Evolutionary conservation across 2,797 vertebrate species (phyloP), one percentile per base, ranked within the genome.

Genomic region (Rhabdophis nuchalis): DNA sequence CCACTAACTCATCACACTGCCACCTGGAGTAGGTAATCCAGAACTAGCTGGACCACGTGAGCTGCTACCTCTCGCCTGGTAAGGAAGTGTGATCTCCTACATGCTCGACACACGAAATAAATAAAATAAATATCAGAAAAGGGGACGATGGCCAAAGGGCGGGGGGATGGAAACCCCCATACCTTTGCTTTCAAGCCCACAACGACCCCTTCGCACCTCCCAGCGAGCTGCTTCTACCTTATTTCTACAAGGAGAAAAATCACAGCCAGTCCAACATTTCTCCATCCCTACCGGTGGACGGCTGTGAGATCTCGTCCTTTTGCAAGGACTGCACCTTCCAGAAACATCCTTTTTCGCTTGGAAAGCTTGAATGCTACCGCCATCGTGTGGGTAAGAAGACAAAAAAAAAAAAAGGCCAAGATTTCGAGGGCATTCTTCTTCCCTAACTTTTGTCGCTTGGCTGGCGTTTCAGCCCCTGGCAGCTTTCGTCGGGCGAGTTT

Each of bases 351-450:
- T 50, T 50, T 50, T 68, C 91, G 0, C 0, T 0, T 77, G 68
- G 68, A 96, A 97, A 95, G 93, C 94, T 97, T 96, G 95, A 94
- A 91, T 93, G 0, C 94, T 95, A 96, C 94, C 96, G 97, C 96
- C 97, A 97, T 94, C 97, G 90, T 92, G 96, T 97, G 97, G 95
- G 32, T 50, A 6, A 1, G 16, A 13, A n/a, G n/a, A n/a, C n/a
- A n/a, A n/a, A 5, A 1, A 32, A 86, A 60, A 9, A 7, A 57
- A 93, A 92, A 89, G 5, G 18, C 25, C 88, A 72, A 72, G n/a
- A 58, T 77, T 95, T 10, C 0, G 4, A 36, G 32, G 27, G 0
- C 11, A 9, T 20, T 25, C 12, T 13, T 13, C 25, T 25, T 5
- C 20, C 23, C 36, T n/a, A 23, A 54, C 10, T 10, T 5, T 14